phyloP scores from a whole-genome alignment of 2,113 vertebrate species.

The Peromyscus californicus region DNA sequence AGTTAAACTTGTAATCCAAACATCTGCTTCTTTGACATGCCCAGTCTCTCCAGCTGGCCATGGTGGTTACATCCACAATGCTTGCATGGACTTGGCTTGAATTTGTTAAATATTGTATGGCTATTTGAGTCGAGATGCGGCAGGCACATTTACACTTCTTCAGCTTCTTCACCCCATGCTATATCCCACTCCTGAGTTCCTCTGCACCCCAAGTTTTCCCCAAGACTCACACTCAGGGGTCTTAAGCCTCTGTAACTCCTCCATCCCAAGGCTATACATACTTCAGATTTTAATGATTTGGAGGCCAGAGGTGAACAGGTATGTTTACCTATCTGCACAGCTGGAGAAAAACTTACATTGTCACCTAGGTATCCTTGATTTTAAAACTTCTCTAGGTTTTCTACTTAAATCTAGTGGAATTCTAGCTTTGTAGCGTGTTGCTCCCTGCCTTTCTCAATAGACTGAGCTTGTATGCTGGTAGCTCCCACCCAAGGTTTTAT shows the following conservation, averaged over 20 bases:
- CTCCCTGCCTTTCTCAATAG: background rate
- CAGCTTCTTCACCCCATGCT: background rate
- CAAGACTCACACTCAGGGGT: background rate
- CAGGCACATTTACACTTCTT: background rate
- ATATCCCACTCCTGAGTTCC: background rate
- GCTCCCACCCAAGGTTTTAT: constrained; percentile 51
- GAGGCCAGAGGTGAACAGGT: background rate
- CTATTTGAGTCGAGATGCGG: background rate
- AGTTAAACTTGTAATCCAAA: constrained; percentile 14
- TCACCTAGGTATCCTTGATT: background rate
- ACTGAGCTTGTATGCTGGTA: background rate
- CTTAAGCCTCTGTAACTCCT: background rate
- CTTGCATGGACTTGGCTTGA: background rate
- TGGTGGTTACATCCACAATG: background rate
- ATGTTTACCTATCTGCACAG: background rate
- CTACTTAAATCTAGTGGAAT: background rate
- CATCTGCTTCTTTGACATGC: background rate
- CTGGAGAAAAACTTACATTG: background rate
- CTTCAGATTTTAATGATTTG: constrained; percentile 3
- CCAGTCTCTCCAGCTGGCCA: constrained; percentile 18
- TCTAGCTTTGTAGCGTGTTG: background rate
- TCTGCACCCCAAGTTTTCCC: background rate
- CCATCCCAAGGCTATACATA: background rate
- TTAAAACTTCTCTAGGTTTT: constrained; percentile 15
- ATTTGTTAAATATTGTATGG: background rate